Conservation (phyloP, 1,140 invertebrate species). For the Apis laboriosa region DNA sequence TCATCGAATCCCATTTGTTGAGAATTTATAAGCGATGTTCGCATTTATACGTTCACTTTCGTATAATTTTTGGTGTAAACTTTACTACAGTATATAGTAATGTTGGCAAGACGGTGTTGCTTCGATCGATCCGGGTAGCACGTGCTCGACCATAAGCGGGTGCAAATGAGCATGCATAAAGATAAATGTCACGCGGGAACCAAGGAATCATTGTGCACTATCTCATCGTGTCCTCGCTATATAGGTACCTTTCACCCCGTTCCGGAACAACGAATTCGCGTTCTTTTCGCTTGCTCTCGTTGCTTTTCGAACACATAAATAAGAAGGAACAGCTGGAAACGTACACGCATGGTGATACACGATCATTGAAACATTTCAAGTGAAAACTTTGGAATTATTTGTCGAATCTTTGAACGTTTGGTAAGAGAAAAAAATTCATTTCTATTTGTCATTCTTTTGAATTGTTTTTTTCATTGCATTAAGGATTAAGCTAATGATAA, state of each 20-base stretch:
- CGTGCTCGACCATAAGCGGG: slow-evolving; percentile 67
- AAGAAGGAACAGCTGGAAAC: slow-evolving; percentile 68
- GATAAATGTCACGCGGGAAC: slow-evolving; percentile 64
- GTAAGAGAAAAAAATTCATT: too few species aligned
- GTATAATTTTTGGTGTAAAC: neutral
- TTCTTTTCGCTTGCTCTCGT: neutral
- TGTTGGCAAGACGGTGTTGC: neutral
- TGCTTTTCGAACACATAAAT: slow-evolving; percentile 57
- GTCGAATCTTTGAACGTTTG: neutral
- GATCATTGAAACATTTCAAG: slow-evolving; percentile 22
- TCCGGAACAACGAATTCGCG: neutral
- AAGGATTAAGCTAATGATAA: too few species aligned
- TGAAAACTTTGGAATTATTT: neutral
- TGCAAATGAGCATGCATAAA: slow-evolving; percentile 69
- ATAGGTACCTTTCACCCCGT: slow-evolving; percentile 26
- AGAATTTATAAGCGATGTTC: too few species aligned
- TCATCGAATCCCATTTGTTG: neutral
- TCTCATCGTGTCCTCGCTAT: neutral
- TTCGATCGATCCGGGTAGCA: slow-evolving; percentile 67
- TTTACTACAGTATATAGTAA: neutral
- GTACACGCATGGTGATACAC: slow-evolving; percentile 11
- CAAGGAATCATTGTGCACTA: neutral
- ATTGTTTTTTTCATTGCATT: too few species aligned
- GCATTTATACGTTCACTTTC: neutral
- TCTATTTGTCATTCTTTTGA: too few species aligned